Evolutionary conservation across 2,888 invertebrate species (phyloP), one percentile per base, ranked within the genome.

Genomic region (Agonum fuliginosum): DNA sequence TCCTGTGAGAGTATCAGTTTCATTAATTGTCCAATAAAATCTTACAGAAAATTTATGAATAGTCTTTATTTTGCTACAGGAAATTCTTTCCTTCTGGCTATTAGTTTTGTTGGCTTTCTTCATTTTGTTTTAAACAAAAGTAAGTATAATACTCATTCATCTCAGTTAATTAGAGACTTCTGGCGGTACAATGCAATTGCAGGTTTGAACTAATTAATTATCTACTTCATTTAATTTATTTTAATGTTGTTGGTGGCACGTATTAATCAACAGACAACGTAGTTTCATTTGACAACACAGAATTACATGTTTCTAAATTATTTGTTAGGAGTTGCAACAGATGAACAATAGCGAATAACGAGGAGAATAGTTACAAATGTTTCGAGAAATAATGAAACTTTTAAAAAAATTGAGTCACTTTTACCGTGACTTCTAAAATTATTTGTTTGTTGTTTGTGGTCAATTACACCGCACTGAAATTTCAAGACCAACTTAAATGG

Each of bases 21-120:
- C n/a, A n/a, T n/a, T n/a, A n/a, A n/a, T n/a, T n/a, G n/a, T n/a
- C n/a, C n/a, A n/a, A n/a, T n/a, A n/a, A n/a, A n/a, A n/a, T n/a
- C n/a, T n/a, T n/a, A n/a, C n/a, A n/a, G n/a, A n/a, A n/a, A n/a
- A n/a, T n/a, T n/a, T n/a, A n/a, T n/a, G n/a, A n/a, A n/a, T n/a
- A n/a, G n/a, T n/a, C n/a, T n/a, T n/a, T n/a, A n/a, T n/a, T n/a
- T n/a, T n/a, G n/a, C n/a, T n/a, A n/a, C n/a, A n/a, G n/a, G n/a
- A n/a, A n/a, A n/a, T n/a, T n/a, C n/a, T n/a, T n/a, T n/a, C n/a
- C n/a, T n/a, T n/a, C n/a, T n/a, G n/a, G 54, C 46, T 46, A 70
- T 70, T 24, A 46, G 46, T 70, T 70, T 70, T 46, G 43, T 70
- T 70, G 34, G 43, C 70, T 70, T 70, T 70, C 70, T 70, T 70